phyloP scores from a whole-genome alignment of 2,888 invertebrate genomes.

The Caprella mutica region DNA sequence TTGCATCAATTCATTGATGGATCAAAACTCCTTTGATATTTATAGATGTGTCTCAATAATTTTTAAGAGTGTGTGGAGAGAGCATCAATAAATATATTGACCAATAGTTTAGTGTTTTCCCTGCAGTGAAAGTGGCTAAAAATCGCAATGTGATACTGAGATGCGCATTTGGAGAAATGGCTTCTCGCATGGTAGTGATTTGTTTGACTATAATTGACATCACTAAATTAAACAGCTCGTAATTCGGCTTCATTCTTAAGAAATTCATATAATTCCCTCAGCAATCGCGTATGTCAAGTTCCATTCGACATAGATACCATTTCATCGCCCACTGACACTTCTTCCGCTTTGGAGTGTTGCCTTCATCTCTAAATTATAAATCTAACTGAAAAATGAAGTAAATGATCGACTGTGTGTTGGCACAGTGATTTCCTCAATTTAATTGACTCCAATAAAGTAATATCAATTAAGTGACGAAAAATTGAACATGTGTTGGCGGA shows the following conservation, averaged over 20 bases:
- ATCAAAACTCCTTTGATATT: background rate
- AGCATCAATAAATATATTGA: too few relatives aligned
- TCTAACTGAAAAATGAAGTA: background rate
- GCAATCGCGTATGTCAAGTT: background rate
- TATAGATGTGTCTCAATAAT: background rate
- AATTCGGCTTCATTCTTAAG: slow-evolving; percentile 1
- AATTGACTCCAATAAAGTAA: background rate
- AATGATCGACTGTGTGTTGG: background rate
- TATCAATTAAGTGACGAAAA: background rate
- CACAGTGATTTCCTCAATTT: background rate
- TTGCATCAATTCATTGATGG: background rate
- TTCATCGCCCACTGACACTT: background rate
- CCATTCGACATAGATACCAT: background rate
- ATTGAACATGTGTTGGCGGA: background rate
- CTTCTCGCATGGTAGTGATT: slow-evolving; percentile 3
- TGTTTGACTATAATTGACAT: slow-evolving; percentile 5
- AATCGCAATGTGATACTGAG: background rate
- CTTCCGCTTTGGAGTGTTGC: background rate
- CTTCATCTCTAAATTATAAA: background rate
- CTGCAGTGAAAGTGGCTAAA: too few relatives aligned
- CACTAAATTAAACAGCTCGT: slow-evolving; percentile 8
- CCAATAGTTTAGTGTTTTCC: too few relatives aligned
- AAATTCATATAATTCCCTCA: slow-evolving; percentile 1
- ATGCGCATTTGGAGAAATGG: slow-evolving; percentile 5
- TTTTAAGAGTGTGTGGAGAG: background rate